These are phyloP conservation scores for Burhinus oedicnemus DNA, from an alignment of 2,113 vertebrate species.

Conservation along the genomic window DNA sequence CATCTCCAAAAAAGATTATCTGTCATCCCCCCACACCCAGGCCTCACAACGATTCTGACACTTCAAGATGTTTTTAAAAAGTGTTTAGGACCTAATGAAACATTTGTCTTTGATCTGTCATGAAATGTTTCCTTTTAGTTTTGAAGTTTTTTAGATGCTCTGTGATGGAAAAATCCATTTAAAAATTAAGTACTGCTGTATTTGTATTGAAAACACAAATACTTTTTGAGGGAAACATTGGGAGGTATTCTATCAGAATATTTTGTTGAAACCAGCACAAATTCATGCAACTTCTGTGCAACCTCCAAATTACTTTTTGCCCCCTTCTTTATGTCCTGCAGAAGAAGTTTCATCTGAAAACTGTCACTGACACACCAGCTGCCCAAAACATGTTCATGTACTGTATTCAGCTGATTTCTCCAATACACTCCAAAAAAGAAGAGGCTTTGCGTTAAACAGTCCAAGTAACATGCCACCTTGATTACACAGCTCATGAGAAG, in stretches of 20 bases:
- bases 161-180: not conserved
- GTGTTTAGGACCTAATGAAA: not conserved
- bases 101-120: not conserved
- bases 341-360: not conserved
- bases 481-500: not conserved
- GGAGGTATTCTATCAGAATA: not conserved
- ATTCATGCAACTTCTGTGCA: not conserved
- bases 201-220: not conserved
- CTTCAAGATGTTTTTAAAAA: not conserved
- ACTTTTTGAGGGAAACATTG: not conserved
- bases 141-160: not conserved
- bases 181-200: not conserved
- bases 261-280: not conserved
- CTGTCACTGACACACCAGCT: not conserved
- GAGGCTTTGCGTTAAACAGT: not conserved
- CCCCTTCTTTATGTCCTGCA: not conserved
- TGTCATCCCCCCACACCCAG: not conserved
- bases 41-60: not conserved
- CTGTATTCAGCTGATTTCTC: not conserved
- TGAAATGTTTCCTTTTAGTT: not conserved
- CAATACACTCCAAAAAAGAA: not conserved
- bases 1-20: not conserved
- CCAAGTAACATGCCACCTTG: not conserved
- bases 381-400: not conserved
- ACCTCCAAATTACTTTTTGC: not conserved